These are phyloP conservation scores for Calameuta filiformis DNA, from an alignment of 2,888 invertebrate genomes.

Conservation along the genomic window DNA sequence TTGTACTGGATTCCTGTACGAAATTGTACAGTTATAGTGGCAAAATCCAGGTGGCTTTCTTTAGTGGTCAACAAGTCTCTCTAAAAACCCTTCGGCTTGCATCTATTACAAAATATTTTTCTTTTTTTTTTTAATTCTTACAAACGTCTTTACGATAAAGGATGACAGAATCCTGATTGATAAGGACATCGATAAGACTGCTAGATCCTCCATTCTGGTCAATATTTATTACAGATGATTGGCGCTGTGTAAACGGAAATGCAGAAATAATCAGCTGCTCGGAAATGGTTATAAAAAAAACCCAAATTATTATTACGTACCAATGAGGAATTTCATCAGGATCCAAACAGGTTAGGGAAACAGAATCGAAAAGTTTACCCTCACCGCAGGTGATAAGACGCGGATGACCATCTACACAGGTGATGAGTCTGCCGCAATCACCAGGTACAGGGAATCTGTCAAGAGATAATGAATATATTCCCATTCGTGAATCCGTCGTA, in stretches of 20 bases:
- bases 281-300: background rate
- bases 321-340: constrained; percentile 70
- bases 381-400: constrained; percentile 89
- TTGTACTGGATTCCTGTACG: background rate
- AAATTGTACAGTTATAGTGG: background rate
- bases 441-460: constrained; percentile 82
- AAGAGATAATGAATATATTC: background rate
- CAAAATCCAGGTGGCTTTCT: background rate
- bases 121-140: background rate
- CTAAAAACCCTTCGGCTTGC: background rate
- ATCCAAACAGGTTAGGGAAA: constrained; percentile 85
- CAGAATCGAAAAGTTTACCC: constrained; percentile 87
- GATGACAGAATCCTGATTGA: background rate
- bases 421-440: constrained; percentile 88
- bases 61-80: background rate
- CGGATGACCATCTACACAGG: constrained; percentile 91
- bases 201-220: background rate
- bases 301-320: constrained; percentile 37
- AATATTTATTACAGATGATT: constrained; percentile 40
- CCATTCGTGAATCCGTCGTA: background rate
- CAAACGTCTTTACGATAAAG: background rate
- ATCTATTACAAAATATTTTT: background rate
- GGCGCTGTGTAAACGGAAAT: constrained; percentile 38
- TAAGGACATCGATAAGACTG: background rate
- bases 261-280: background rate